Conservation (phyloP, 1,140 invertebrate species). For the Drosophila pseudoananassae region DNA sequence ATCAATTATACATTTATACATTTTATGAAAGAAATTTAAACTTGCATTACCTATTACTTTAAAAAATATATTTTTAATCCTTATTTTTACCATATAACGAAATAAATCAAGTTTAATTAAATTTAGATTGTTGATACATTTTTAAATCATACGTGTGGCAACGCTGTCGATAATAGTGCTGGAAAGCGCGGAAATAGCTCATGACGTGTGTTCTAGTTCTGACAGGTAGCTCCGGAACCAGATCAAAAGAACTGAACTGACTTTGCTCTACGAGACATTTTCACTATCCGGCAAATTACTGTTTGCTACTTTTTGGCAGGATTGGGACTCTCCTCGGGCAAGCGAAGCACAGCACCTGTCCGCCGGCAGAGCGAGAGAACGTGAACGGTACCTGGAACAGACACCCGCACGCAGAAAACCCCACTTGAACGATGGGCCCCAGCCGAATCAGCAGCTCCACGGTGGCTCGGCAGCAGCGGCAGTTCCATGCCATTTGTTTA, state of each 20-base stretch:
- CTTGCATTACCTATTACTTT: too few species aligned
- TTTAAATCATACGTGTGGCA: not conserved
- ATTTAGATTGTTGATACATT: too few species aligned
- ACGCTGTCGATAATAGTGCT: constrained; percentile 1
- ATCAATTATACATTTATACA: too few species aligned
- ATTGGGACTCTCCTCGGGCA: not conserved
- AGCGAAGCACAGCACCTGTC: constrained; percentile 6
- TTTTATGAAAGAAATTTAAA: too few species aligned
- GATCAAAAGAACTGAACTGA: constrained; percentile 14
- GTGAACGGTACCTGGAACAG: constrained; percentile 23
- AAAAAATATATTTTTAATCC: too few species aligned
- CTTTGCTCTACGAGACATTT: constrained; percentile 16
- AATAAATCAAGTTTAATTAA: too few species aligned
- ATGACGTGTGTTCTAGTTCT: constrained; percentile 27
- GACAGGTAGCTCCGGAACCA: constrained; percentile 4
- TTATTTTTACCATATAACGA: too few species aligned
- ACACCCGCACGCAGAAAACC: constrained; percentile 16
- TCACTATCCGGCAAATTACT: constrained; percentile 40
- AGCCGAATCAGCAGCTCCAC: not conserved
- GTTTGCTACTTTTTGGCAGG: constrained; percentile 18
- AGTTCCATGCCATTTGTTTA: constrained; percentile 64
- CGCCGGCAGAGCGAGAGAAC: constrained; percentile 16
- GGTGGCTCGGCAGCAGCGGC: not conserved
- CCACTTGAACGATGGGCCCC: constrained; percentile 4
- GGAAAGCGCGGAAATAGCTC: not conserved